Percentiles rank a stretch among this genome's conserved stretches.
phyloP scores from a whole-genome alignment of 1,140 invertebrate genomes.

The Drosophila repletoides region DNA sequence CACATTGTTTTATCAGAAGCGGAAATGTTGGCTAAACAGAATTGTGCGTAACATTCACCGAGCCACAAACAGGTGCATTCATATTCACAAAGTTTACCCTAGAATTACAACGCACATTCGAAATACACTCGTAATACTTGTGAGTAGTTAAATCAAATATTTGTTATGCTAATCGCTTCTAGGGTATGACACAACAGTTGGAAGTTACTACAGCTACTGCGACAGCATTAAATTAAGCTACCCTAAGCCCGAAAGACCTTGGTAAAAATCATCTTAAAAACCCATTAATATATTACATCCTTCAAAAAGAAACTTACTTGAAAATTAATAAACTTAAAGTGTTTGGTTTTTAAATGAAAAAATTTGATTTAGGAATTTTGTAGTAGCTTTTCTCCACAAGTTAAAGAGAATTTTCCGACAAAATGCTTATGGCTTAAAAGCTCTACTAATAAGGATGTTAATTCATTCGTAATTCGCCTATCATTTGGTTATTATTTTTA shows the following conservation, averaged over 20 bases:
- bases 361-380: too few species aligned
- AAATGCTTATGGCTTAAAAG: too few species aligned
- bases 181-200: conserved; percentile 25
- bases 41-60: conserved; percentile 21
- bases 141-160: conserved; percentile 33
- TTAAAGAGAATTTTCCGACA: too few species aligned
- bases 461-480: too few species aligned
- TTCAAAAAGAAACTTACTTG: too few species aligned
- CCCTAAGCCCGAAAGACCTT: not conserved
- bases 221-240: not conserved
- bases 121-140: conserved; percentile 6
- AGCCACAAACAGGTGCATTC: conserved; percentile 44
- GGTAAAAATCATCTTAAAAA: not conserved
- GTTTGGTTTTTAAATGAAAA: too few species aligned
- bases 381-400: too few species aligned
- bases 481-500: too few species aligned
- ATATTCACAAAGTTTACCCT: conserved; percentile 15
- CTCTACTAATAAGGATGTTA: too few species aligned
- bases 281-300: not conserved
- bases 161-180: conserved; percentile 28
- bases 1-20: conserved; percentile 48
- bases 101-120: conserved; percentile 16
- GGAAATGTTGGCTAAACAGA: conserved; percentile 46
- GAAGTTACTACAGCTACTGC: not conserved
- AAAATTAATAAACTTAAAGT: too few species aligned